Evolutionary conservation across 2,888 invertebrate species (phyloP).

Genomic region (Drosophila tanythrix): DNA sequence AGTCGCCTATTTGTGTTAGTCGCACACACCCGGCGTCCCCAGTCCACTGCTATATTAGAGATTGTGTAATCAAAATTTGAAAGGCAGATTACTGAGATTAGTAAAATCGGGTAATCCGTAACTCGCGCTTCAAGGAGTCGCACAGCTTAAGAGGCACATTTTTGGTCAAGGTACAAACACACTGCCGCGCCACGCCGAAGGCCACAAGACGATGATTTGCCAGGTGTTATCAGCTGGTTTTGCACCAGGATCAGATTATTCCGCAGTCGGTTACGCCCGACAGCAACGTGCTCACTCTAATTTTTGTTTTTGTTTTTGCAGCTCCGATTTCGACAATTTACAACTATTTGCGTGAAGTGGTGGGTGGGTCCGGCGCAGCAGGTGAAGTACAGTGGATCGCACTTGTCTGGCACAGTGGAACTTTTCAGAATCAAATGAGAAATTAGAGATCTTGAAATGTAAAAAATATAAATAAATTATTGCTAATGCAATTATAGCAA

Average conservation of each 20-base stretch:
- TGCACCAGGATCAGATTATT: background rate
- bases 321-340: slow-evolving; percentile 56
- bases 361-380: background rate
- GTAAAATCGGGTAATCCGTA: background rate
- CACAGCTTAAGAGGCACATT: background rate
- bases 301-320: slow-evolving; percentile 36
- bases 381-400: slow-evolving; percentile 33
- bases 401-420: background rate
- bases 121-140: too few relatives aligned
- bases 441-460: background rate
- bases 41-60: background rate
- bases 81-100: background rate
- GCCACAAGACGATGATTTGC: background rate
- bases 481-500: background rate
- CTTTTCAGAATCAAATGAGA: background rate
- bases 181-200: background rate
- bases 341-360: slow-evolving; percentile 53
- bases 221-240: background rate
- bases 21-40: background rate
- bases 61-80: background rate
- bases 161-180: background rate
- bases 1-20: background rate
- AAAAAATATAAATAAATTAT: background rate
- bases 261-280: background rate
- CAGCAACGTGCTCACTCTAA: background rate